Base-by-base conservation (phyloP, 2,888 invertebrate genomes). In the Papilio demoleus region DNA sequence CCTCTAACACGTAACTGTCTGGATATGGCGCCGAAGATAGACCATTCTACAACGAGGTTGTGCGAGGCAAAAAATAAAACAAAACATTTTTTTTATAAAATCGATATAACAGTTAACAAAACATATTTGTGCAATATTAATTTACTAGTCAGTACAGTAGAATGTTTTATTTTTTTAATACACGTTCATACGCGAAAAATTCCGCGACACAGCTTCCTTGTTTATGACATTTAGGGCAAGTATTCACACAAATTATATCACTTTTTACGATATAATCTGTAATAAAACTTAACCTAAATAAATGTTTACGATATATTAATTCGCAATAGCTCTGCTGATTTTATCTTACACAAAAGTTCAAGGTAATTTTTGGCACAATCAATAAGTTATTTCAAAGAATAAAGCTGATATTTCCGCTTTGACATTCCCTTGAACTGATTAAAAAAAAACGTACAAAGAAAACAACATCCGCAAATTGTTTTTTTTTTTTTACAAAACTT, bases 381-480 rank as follows among this genome's bases (percentile, higher is more conserved):
- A 64, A 50, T 65, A 56, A 31, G 34, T 47, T 64, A 64, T 36
- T 50, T 47, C 63, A 63, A 63, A 63, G 42, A 63, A 56, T 53
- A 67, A 67, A 31, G 31, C 22, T 56, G 64, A 58, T 60, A 65
- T 68, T 68, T 68, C 68, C 68, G 64, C 47, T 27, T 64, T 56
- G 50, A 58, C 45, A 68, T 68, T 64, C 68, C 68, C 68, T 68
- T 68, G 68, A 68, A 68, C 68, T 64, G 68, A 42, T 59, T 68
- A 63, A 63, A 67, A n/a, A 68, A 40, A 45, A 24, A 42, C 53
- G 27, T 9, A 53, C 53, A 27, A 53, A 27, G 53, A 24, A 53
- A 53, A 53, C 24, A 53, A 53, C 53, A 27, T 24, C 53, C 53
- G 53, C 27, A 31, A 31, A 56, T 56, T 27, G 24, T 24, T 34